Evolutionary conservation across 2,113 vertebrate species (phyloP), one percentile per base, ranked within the genome.

Genomic region (Pseudolaguvia tuberculata): DNA sequence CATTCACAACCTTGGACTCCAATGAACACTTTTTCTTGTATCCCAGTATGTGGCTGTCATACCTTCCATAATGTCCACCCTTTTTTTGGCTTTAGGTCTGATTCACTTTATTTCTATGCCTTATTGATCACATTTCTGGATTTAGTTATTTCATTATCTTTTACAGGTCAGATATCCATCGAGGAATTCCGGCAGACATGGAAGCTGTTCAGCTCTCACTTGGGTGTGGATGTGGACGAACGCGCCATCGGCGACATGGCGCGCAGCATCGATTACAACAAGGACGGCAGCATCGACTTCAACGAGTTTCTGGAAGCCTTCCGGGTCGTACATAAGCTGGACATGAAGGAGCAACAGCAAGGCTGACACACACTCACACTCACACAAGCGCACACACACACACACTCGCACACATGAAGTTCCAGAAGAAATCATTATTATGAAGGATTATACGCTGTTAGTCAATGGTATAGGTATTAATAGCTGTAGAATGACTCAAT

Each of bases 221-320:
- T 96, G 63, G 89, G 88, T 10, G 89, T 93, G 1, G 80, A 83
- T 2, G 83, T 91, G 6, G 79, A 90, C 0, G 88, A 96, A 69
- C 57, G 83, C 14, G 85, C 93, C 72, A 85, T 98, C 3, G 91
- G 96, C 45, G 93, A 93, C 70, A 85, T 99, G 67, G 92, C 93
- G 5, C 88, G 86, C 63, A 92, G 87, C 82, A 95, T 99, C 66
- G 97, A 99, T 85, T 89, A 93, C 81, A 98, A 99, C 91, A 95
- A 94, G 84, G 96, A 99, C 1, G 95, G 95, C 83, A 91, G 91
- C 79, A 99, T 99, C 42, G 96, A 99, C 88, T 98, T 99, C 81
- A 96, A 88, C 20, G 97, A 98, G 88, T 97, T 99, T 85, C 86
- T 99, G 61, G 94, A 95, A 84, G 96, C 96, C 65, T 98, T 98